Base-by-base conservation (phyloP, 2,113 vertebrate genomes). In the Paracanthobrama guichenoti region DNA sequence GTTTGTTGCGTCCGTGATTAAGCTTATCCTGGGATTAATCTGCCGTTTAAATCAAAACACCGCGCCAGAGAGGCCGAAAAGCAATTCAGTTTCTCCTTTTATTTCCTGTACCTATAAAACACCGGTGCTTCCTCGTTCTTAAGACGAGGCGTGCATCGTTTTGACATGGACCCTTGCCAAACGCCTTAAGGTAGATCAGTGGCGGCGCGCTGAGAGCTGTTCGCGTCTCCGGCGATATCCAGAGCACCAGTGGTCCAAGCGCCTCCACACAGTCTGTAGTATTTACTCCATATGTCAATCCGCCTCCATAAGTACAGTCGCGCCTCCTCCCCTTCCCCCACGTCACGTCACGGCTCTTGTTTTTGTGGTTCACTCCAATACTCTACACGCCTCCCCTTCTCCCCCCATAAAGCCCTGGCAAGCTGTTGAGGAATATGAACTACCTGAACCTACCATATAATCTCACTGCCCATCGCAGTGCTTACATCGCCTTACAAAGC, bases 271-370 rank as follows among this genome's bases (percentile, higher is more conserved):
- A 6, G 64, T 62, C 64, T 60, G 69, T 69, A 31, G 42, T 55
- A 80, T 88, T 86, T 42, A 85, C 69, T 86, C 89, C 57, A 90
- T 90, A 87, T 86, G 86, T 85, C 87, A 55, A 53, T 13, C 83
- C 81, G 60, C 46, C 83, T 82, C 85, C 83, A 84, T 76, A 59
- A 60, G 81, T 85, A 86, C 87, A 78, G 31, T 86, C 71, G 88
- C 80, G 0, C 90, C 92, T 86, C 90, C 92, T n/a, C n/a, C 35
- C 60, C 50, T 28, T 55, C 42, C 6, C 4, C 60, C 22, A 7
- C 26, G 71, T 53, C 28, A 24, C 46, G 60, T 20, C 71, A 10
- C 13, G 4, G 26, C 6, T 10, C 67, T 88, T 89, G 88, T 90
- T 91, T 89, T 83, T 79, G 55, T 24, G 46, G 8, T 28, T 39